Conservation (phyloP, 2,113 vertebrate species). For the Ctenodactylus gundi region DNA sequence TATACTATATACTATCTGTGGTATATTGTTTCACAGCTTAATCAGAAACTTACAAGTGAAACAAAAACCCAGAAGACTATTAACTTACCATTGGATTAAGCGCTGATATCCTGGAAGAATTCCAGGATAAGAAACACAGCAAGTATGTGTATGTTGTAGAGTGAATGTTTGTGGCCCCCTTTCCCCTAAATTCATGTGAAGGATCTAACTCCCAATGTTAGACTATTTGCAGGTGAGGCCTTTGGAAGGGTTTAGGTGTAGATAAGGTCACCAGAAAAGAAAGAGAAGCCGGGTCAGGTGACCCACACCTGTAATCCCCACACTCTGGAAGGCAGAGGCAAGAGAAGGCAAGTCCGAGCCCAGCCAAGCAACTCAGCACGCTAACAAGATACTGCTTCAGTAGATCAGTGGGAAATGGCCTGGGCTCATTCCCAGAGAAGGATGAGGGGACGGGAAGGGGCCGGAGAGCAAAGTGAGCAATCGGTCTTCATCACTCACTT, state of each 20-base stretch:
- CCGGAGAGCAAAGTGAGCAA: neutral
- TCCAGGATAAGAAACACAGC: neutral
- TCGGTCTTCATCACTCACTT: too few species aligned
- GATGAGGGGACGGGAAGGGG: too few species aligned
- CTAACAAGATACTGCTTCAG: neutral
- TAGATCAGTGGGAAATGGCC: neutral
- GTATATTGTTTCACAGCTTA: neutral
- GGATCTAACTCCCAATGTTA: neutral
- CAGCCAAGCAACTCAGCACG: neutral
- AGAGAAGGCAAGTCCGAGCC: neutral
- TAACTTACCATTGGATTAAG: neutral
- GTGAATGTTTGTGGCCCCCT: neutral
- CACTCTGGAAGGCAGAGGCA: neutral
- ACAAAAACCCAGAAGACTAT: neutral
- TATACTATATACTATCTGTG: neutral
- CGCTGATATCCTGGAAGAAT: neutral
- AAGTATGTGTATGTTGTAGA: neutral
- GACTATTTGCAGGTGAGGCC: neutral
- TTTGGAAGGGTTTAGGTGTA: neutral
- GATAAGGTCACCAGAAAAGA: neutral
- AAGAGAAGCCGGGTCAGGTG: neutral
- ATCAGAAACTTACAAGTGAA: neutral
- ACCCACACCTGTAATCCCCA: neutral
- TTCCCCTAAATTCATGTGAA: neutral
- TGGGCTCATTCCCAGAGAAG: neutral